These are phyloP conservation scores for Embiotoca jacksoni DNA, from an alignment of 2,113 vertebrate species.

Conservation along the genomic window DNA sequence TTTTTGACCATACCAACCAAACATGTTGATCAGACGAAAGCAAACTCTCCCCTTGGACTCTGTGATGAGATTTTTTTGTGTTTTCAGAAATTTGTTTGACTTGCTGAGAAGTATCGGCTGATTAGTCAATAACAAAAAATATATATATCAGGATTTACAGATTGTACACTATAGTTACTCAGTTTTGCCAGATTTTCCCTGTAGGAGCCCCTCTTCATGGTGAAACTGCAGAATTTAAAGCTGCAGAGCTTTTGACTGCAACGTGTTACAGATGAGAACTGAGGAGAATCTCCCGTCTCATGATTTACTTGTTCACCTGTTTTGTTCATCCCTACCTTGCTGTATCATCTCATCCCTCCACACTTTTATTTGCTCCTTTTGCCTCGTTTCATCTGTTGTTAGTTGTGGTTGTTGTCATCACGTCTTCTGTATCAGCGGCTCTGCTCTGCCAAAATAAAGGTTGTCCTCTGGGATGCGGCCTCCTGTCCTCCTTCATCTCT, in stretches of 20 bases:
- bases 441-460: constrained; percentile 31
- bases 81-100: not conserved
- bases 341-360: not conserved
- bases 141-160: not conserved
- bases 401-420: constrained; percentile 15
- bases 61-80: not conserved
- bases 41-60: too few species aligned
- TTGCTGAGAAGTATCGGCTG: not conserved
- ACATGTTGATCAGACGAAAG: too few species aligned
- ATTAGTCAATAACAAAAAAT: not conserved
- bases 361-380: constrained; percentile 6
- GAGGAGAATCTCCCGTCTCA: constrained; percentile 1
- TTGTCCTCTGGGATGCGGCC: constrained; percentile 20
- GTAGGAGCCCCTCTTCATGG: not conserved
- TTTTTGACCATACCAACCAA: too few species aligned
- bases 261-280: not conserved
- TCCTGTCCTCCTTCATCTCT: constrained; percentile 21
- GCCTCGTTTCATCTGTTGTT: constrained; percentile 20
- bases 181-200: not conserved
- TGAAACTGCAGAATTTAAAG: not conserved
- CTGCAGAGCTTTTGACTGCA: not conserved
- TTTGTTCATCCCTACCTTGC: not conserved
- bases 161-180: not conserved
- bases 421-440: constrained; percentile 16
- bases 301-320: not conserved